Base-by-base conservation (phyloP, 2,888 invertebrate species). In the Stenodera caucasica region DNA sequence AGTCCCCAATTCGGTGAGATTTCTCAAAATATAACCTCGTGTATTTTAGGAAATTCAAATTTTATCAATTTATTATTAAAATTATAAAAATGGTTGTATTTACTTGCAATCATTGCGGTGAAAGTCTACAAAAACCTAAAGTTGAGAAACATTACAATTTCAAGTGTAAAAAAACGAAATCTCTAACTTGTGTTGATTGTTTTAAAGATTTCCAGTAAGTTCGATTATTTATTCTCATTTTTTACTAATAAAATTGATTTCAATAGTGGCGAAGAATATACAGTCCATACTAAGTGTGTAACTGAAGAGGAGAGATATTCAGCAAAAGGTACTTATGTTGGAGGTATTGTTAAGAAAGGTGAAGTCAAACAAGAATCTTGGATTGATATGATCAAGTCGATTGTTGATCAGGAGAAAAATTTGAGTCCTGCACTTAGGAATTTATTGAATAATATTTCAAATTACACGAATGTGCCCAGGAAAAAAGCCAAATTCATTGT, bases 51-150 rank as follows among this genome's bases (percentile, higher is more conserved):
- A 18, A 21, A 21, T 45, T 18, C 21, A 21, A 12, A 45, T 11
- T 45, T 18, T 45, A 9, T 9, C 45, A 15, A 14, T n/a, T n/a
- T n/a, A n/a, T n/a, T n/a, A n/a, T n/a, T n/a, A n/a, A n/a, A n/a
- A n/a, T n/a, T n/a, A n/a, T n/a, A 57, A 72, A 61, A 61, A 98
- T 98, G 98, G 98, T 98, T 49, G 91, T 94, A 56, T 98, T 98
- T 78, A 92, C 92, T 11, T 98, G 98, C 79, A 91, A 92, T 72
- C 86, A 90, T 69, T 98, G 98, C 78, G 96, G 96, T 0, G 94
- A 94, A 63, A 89, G 94, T 37, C 81, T 96, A 33, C 94, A 96
- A 78, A 98, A 98, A 77, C 91, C 92, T 26, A 89, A 91, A 77
- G 96, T 96, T 0, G 94, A 93, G 69, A 94, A 94, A 75, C 97